phyloP scores from a whole-genome alignment of 2,113 vertebrate genomes.

The Tor tambroides region DNA sequence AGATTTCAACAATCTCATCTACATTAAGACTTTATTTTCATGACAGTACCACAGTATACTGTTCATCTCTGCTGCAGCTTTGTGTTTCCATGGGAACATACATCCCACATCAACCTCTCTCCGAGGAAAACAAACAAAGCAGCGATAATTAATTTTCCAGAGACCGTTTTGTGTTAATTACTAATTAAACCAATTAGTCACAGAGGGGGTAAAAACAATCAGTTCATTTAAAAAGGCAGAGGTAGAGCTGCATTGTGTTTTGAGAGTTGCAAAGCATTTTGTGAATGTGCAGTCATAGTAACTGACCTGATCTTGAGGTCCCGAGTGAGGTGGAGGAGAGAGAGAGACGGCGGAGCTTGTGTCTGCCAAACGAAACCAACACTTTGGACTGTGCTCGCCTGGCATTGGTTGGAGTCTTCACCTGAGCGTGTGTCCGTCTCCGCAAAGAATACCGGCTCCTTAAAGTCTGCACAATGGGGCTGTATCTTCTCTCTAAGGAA shows the following conservation, averaged over 20 bases:
- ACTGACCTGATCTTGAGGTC: slow-evolving; percentile 80
- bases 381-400: slow-evolving; percentile 76
- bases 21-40: neutral
- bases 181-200: slow-evolving; percentile 57
- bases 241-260: neutral
- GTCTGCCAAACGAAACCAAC: slow-evolving; percentile 80
- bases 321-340: slow-evolving; percentile 44
- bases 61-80: neutral
- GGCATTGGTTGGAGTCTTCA: slow-evolving; percentile 52
- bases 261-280: slow-evolving; percentile 16
- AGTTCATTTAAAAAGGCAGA: slow-evolving; percentile 16
- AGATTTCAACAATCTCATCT: neutral
- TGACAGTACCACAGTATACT: neutral
- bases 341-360: slow-evolving; percentile 80
- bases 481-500: slow-evolving; percentile 73
- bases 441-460: slow-evolving; percentile 72
- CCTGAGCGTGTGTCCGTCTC: slow-evolving; percentile 60
- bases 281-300: neutral
- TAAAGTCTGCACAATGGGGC: slow-evolving; percentile 29
- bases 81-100: slow-evolving; percentile 27
- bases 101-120: neutral
- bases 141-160: slow-evolving; percentile 54
- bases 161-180: slow-evolving; percentile 45
- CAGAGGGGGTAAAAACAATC: slow-evolving; percentile 46
- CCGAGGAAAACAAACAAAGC: slow-evolving; percentile 40